Evolutionary conservation across 2,797 vertebrate species (phyloP).

Genomic region (Gobionotothen gibberifrons): DNA sequence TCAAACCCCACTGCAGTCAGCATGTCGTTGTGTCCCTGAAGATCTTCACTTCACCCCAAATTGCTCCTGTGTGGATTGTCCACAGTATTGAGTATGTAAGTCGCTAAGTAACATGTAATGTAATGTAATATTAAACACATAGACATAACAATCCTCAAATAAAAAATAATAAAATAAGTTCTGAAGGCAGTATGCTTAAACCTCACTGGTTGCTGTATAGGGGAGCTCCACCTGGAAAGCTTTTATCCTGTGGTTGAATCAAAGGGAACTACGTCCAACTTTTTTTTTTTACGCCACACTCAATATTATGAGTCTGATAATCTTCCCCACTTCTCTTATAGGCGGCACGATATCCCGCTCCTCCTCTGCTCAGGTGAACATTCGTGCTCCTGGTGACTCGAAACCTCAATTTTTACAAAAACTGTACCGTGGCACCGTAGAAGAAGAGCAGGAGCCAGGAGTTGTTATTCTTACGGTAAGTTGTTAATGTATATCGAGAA

Average conservation of each 20-base stretch:
- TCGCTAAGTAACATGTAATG: no score
- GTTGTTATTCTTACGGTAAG: conserved; percentile 74
- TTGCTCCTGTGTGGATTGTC: no score
- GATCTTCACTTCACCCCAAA: no score
- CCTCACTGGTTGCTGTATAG: no score
- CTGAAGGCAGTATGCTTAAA: no score
- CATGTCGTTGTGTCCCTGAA: no score
- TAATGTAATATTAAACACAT: no score
- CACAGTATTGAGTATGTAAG: no score
- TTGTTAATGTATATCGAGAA: background rate
- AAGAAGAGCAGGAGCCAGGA: conserved; percentile 74
- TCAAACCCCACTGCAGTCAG: no score
- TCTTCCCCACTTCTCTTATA: conserved; percentile 48
- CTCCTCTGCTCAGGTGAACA: conserved; percentile 71
- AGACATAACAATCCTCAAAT: no score
- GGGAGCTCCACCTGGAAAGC: background rate
- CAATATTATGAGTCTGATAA: background rate
- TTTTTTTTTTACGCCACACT: background rate
- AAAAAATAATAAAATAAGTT: no score
- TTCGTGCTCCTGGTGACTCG: conserved; percentile 78
- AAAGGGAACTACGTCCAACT: background rate
- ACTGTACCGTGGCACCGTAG: conserved; percentile 67
- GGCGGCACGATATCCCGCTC: conserved; percentile 76
- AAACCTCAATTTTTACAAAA: conserved; percentile 77
- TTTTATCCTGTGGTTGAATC: background rate